These are phyloP conservation scores for Podarcis cretensis DNA, from an alignment of 2,113 vertebrate genomes.

Conservation along the genomic window DNA sequence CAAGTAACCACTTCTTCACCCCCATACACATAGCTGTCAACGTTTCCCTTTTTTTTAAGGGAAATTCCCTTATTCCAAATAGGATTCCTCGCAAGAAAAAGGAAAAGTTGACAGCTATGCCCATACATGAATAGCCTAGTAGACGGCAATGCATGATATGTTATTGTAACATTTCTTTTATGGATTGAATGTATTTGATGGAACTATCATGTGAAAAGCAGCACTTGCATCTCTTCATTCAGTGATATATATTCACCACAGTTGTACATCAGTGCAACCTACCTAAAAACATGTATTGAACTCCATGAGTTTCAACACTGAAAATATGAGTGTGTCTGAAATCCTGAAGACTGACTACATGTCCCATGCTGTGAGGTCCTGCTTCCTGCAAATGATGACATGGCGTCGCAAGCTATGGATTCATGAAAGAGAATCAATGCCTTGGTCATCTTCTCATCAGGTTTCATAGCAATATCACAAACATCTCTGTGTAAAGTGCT, in stretches of 20 bases:
- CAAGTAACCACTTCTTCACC: background rate
- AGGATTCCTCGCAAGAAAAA: too few species aligned
- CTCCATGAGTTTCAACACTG: background rate
- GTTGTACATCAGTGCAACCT: background rate
- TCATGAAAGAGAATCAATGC: slow-evolving; percentile 1
- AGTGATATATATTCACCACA: background rate
- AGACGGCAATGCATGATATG: background rate
- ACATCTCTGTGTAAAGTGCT: background rate
- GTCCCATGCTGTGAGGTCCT: background rate
- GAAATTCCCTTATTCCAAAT: too few species aligned
- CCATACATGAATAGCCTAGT: background rate
- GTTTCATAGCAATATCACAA: background rate
- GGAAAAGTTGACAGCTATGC: too few species aligned
- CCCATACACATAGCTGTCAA: background rate
- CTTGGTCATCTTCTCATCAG: background rate
- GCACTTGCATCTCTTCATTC: background rate
- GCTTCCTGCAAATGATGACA: background rate
- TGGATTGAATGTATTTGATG: background rate
- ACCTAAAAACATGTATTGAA: background rate
- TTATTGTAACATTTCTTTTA: background rate
- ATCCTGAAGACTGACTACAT: background rate
- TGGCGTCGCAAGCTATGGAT: background rate
- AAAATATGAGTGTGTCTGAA: background rate
- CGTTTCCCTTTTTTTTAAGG: too few species aligned
- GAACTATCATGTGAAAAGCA: background rate